Conservation (phyloP, 2,888 invertebrate species). For the Litoditis marina region DNA sequence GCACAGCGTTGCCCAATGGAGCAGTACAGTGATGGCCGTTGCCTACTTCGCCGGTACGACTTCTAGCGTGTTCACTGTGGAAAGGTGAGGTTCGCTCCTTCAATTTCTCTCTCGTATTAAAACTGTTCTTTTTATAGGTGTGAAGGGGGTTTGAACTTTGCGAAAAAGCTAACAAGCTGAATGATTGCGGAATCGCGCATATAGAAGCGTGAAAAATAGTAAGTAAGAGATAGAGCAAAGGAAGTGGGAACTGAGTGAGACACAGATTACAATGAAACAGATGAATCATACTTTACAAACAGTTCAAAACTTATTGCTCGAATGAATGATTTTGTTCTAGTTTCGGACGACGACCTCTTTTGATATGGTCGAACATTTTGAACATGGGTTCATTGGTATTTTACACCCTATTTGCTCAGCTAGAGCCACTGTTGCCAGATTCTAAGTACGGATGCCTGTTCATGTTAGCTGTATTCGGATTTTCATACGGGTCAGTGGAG, state of each 20-base stretch:
- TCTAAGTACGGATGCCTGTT: constrained; percentile 14
- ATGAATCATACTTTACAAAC: too few species aligned
- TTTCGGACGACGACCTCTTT: constrained; percentile 11
- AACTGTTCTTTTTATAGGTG: too few species aligned
- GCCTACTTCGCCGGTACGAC: constrained; percentile 17
- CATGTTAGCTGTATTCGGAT: constrained; percentile 15
- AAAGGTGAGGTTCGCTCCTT: too few species aligned
- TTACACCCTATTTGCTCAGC: constrained; percentile 13
- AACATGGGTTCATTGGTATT: constrained; percentile 15
- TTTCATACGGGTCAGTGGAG: constrained; percentile 9
- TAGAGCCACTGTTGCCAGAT: constrained; percentile 12
- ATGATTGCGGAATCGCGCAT: too few species aligned
- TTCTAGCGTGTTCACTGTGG: constrained; percentile 14
- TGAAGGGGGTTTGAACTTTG: too few species aligned
- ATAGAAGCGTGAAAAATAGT: too few species aligned
- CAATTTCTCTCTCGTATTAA: too few species aligned
- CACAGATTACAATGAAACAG: too few species aligned
- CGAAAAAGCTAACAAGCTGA: too few species aligned
- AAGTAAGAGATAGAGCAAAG: too few species aligned
- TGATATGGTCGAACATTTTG: constrained; percentile 14
- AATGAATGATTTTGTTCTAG: background rate
- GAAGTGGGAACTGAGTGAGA: too few species aligned
- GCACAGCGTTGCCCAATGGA: constrained; percentile 14
- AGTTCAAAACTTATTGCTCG: too few species aligned
- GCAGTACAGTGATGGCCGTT: constrained; percentile 16